Evolutionary conservation across 1,140 invertebrate species (phyloP), one percentile per base, ranked within the genome.

Genomic region (Trypoxylus dichotomus): DNA sequence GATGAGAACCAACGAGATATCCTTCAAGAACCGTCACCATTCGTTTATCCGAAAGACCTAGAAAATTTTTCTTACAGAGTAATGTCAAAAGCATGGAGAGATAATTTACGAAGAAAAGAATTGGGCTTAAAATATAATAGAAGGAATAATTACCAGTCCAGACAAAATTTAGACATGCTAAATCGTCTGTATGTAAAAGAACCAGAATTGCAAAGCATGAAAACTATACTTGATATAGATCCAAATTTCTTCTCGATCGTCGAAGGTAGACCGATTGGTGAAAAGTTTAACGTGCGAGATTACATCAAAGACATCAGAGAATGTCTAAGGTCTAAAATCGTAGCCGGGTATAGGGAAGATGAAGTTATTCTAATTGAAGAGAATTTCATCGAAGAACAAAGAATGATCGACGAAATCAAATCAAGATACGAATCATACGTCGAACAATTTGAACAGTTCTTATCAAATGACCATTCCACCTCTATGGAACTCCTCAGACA

Each of bases 391-490:
- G 84, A 89, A n/a, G 91, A 92, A 82, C 87, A 87, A 76, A 85
- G 85, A 25, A 86, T 87, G 76, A 88, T 90, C 68, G 85, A 89
- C 43, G 84, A 86, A n/a, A 87, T 90, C 1, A 88, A 88, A 76
- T 87, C 88, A 79, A 85, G 89, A 73, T 90, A 90, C 80, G 86
- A 88, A 43, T 86, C 87, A 58, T 91, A 89, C 78, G 86, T 90
- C 3, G 87, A 88, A 42, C 86, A 86, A 73, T 92, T 93, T 79
- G 91, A 92, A 81, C 88, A 90, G 76, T 92, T 91, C 82, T 83
- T 93, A 6, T 88, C 88, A 1, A 85, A 89, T 71, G 90, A 92
- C 82, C 90, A 93, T 79, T 86, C 89, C 76, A 86, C 87, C 76
- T 90, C 91, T 1, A 92, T 91, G 85, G 79, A 82, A 10, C 83